phyloP scores from a whole-genome alignment of 2,888 invertebrate genomes.

The Toxonevra muliebris region DNA sequence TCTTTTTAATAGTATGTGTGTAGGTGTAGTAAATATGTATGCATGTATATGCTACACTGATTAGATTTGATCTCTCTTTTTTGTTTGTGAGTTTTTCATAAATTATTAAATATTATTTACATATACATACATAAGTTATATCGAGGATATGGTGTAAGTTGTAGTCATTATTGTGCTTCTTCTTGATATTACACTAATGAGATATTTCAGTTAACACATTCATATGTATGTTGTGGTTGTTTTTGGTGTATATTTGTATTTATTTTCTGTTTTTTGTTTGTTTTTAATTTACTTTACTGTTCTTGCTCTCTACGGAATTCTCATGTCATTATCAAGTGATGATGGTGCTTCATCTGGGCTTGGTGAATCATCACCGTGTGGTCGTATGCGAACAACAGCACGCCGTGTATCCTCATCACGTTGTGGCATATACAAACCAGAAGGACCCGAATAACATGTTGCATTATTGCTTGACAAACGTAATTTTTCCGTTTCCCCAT shows the following conservation, averaged over 20 bases:
- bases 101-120: conserved; percentile 8
- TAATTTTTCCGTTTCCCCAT: conserved; percentile 73
- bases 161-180: conserved; percentile 22
- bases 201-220: conserved; percentile 5
- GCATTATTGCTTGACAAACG: conserved; percentile 68
- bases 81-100: neutral
- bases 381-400: conserved; percentile 73
- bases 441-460: conserved; percentile 62
- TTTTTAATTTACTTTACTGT: neutral
- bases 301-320: conserved; percentile 66
- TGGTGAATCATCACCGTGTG: conserved; percentile 73
- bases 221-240: neutral
- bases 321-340: conserved; percentile 69
- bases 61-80: too few relatives aligned
- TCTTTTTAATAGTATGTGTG: neutral
- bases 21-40: conserved; percentile 3
- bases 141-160: neutral
- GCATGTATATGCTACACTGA: neutral
- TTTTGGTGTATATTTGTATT: conserved; percentile 11
- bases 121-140: conserved; percentile 20
- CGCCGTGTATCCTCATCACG: conserved; percentile 69
- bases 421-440: conserved; percentile 64
- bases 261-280: neutral
- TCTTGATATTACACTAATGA: conserved; percentile 5
- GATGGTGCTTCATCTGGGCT: conserved; percentile 76